phyloP scores from a whole-genome alignment of 2,797 vertebrate genomes.

The Fistularia tabacaria region DNA sequence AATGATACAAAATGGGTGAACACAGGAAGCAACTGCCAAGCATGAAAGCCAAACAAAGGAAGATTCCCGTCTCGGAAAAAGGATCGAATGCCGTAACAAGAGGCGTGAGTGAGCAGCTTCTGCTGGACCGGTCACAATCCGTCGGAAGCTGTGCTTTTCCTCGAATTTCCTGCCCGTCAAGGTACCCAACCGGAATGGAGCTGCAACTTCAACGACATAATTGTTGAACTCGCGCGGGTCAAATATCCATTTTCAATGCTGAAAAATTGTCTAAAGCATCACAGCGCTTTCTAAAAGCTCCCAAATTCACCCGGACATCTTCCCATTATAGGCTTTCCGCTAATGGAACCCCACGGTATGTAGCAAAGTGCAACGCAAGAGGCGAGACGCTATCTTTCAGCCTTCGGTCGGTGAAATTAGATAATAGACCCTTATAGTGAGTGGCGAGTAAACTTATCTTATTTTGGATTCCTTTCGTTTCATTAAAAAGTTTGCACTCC shows the following conservation, averaged over 20 bases:
- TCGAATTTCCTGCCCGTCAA: constrained; percentile 19
- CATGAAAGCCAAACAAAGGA: neutral
- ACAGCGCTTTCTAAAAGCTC: constrained; percentile 12
- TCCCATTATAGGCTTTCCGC: constrained; percentile 8
- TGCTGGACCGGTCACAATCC: constrained; percentile 11
- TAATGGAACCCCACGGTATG: neutral
- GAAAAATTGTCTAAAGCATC: constrained; percentile 17
- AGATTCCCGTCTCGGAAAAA: no score
- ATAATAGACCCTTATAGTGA: neutral
- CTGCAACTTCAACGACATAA: constrained; percentile 32
- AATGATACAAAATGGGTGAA: no score
- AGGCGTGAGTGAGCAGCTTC: neutral
- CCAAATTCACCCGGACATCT: constrained; percentile 2
- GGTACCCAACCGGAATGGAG: constrained; percentile 2
- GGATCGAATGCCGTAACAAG: neutral
- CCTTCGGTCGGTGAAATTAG: neutral
- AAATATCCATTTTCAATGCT: constrained; percentile 26
- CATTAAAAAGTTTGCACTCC: no score
- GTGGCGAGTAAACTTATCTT: no score
- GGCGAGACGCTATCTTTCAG: neutral
- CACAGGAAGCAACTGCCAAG: no score
- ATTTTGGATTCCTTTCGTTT: no score
- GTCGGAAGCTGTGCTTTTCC: neutral
- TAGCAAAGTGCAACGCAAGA: neutral
- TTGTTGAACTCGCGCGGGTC: constrained; percentile 26